Base-by-base conservation (phyloP, 2,113 vertebrate genomes). In the Esox niger region DNA sequence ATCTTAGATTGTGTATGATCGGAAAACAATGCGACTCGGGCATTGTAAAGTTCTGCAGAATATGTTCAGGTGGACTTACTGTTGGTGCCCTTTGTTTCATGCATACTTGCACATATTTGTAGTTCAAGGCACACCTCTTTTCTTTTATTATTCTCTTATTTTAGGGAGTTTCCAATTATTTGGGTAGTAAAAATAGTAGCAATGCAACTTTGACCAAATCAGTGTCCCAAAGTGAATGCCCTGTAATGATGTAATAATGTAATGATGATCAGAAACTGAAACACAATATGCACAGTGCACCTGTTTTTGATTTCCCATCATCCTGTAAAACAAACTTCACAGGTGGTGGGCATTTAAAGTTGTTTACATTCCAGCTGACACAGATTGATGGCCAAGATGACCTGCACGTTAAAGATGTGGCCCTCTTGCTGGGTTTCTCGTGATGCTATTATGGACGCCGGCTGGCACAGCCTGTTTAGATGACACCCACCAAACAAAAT, bases 361-460 rank as follows among this genome's bases (percentile, higher is more conserved):
- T 88, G 84, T 89, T 87, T 85, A 88, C 86, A 86, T 91, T 76
- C 81, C 77, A 85, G 78, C 62, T 79, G 76, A 77, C 74, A 10
- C 75, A 75, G 82, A 89, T 88, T 84, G 80, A 86, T 27, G 59
- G 35, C 25, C 62, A 68, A 62, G 43, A 15, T 43, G 64, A 31
- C 68, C 62, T 31, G 54, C 35, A 21, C 2, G 35, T 71, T 70
- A 58, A 66, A 64, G 38, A 71, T 65, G 6, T 20, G 85, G 83
- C 80, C 79, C 70, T 64, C 43, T 57, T 69, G 17, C 29, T 38
- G 58, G 58, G 63, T 75, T 74, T 75, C 67, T 64, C 11, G 49
- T 69, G 59, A 82, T 70, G 71, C 71, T 75, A 68, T 81, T 30
- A 84, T 71, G 68, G 85, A 72, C 74, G 59, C 4, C 54, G 63